Evolutionary conservation across 1,140 invertebrate species (phyloP).

Genomic region (Colletes gigas): DNA sequence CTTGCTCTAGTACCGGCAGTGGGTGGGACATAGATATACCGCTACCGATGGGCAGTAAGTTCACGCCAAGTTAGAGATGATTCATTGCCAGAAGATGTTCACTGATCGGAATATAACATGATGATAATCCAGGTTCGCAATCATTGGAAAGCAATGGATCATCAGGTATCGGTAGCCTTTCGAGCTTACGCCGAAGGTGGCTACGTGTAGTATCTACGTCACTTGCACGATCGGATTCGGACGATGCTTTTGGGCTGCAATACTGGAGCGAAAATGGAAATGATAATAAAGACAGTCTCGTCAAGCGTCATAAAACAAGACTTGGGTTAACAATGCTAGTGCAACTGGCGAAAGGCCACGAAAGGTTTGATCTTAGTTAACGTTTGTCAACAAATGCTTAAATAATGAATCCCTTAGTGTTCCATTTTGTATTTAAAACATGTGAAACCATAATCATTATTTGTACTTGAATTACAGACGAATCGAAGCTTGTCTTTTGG

Average conservation of each 20-base stretch:
- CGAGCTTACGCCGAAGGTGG: slow-evolving; percentile 83
- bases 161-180: slow-evolving; percentile 76
- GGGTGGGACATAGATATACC: slow-evolving; percentile 75
- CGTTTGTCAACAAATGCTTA: neutral
- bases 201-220: slow-evolving; percentile 82
- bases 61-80: slow-evolving; percentile 15
- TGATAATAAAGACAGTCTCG: slow-evolving; percentile 57
- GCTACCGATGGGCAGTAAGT: slow-evolving; percentile 69
- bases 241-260: slow-evolving; percentile 73
- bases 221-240: slow-evolving; percentile 74
- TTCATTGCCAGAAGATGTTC: slow-evolving; percentile 1
- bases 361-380: slow-evolving; percentile 65
- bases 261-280: slow-evolving; percentile 68
- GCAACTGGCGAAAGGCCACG: slow-evolving; percentile 70
- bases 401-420: neutral
- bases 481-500: slow-evolving; percentile 87
- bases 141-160: slow-evolving; percentile 73
- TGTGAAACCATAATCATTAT: neutral
- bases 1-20: slow-evolving; percentile 74
- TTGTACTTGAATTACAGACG: slow-evolving; percentile 60
- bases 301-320: slow-evolving; percentile 77
- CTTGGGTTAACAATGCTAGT: slow-evolving; percentile 83
- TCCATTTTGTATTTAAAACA: neutral
- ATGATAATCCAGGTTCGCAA: slow-evolving; percentile 72
- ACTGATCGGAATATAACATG: slow-evolving; percentile 14